Percentiles rank a stretch among this genome's conserved stretches.
Evolutionary conservation across 2,888 invertebrate genomes (phyloP).

Genomic region (Drosophila demipolita): DNA sequence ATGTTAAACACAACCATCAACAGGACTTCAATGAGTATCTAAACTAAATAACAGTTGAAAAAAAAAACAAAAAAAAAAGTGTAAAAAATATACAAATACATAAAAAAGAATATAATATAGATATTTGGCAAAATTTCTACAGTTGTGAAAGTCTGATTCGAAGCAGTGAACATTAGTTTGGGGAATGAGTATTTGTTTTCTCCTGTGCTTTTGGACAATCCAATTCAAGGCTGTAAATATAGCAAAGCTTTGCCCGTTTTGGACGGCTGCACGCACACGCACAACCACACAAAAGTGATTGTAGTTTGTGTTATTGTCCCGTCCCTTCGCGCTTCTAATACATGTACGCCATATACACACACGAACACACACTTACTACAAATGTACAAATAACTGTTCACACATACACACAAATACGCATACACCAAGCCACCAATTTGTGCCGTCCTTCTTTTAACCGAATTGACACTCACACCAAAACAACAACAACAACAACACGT

Average conservation of each 20-base stretch:
- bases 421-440: constrained; percentile 29
- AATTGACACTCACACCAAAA: constrained; percentile 10
- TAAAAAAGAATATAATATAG: constrained; percentile 5
- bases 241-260: constrained; percentile 42
- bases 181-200: constrained; percentile 1
- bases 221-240: constrained; percentile 53
- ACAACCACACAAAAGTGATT: constrained; percentile 21
- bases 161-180: not conserved
- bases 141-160: constrained; percentile 14
- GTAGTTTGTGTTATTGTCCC: constrained; percentile 52
- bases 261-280: constrained; percentile 24
- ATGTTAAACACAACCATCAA: constrained; percentile 74
- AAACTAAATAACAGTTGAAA: constrained; percentile 73
- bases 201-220: not conserved
- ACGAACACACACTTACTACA: constrained; percentile 15
- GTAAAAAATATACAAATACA: constrained; percentile 29
- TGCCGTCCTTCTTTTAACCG: constrained; percentile 53
- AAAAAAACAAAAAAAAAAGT: constrained; percentile 35
- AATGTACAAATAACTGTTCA: constrained; percentile 36
- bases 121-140: not conserved
- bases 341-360: constrained; percentile 22
- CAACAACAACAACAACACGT: constrained; percentile 26
- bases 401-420: constrained; percentile 18
- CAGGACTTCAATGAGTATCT: constrained; percentile 86
- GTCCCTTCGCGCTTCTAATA: constrained; percentile 45